Conservation (phyloP, 2,113 vertebrate species). For the Nyctibius bracteatus region DNA sequence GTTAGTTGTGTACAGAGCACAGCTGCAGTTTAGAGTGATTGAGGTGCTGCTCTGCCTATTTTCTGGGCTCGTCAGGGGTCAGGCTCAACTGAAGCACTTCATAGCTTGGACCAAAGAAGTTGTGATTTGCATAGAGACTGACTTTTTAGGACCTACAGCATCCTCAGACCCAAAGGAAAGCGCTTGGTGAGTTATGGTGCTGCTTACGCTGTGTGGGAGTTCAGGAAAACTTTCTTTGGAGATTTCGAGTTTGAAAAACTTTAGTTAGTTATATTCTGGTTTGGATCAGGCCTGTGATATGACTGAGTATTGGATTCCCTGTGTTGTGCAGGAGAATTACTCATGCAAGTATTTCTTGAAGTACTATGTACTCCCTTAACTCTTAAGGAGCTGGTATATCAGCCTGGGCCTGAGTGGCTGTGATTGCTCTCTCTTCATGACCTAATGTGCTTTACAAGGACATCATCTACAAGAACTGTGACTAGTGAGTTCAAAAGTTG, state of each 20-base stretch:
- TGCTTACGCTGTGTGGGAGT: background rate
- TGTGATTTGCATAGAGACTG: background rate
- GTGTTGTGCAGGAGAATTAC: background rate
- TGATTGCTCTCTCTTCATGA: background rate
- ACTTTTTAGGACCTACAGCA: background rate
- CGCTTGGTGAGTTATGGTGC: background rate
- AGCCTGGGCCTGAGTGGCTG: background rate
- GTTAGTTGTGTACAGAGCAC: background rate
- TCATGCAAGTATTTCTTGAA: background rate
- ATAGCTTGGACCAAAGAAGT: background rate
- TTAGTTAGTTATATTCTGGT: background rate
- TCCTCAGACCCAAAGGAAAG: background rate
- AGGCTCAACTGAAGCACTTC: accelerated
- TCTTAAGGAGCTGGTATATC: background rate
- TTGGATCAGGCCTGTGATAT: background rate
- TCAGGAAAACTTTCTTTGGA: background rate
- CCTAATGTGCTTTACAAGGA: background rate
- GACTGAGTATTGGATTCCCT: background rate
- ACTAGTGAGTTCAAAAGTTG: background rate
- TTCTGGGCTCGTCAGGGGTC: background rate
- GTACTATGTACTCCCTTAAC: background rate
- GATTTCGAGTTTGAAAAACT: background rate
- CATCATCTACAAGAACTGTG: background rate
- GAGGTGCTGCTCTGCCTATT: background rate
- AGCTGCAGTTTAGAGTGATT: accelerated